These are phyloP conservation scores for Meloidogyne hapla DNA, from an alignment of 1,140 invertebrate species.

Conservation along the genomic window DNA sequence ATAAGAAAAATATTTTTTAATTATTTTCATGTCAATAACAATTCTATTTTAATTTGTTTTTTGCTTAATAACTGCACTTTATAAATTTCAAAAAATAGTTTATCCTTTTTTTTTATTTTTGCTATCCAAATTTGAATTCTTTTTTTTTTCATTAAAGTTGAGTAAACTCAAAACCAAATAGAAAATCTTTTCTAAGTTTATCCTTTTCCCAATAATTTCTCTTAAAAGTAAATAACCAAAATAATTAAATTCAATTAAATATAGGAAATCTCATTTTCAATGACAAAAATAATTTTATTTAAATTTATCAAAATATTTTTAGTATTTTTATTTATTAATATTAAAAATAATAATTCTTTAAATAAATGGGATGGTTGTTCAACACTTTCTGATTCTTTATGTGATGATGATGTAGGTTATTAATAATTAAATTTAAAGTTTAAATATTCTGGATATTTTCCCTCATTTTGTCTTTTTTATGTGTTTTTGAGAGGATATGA, in stretches of 20 bases:
- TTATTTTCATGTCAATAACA: too few relatives aligned
- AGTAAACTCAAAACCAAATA: not conserved
- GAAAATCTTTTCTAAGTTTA: too few relatives aligned
- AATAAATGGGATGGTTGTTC: conserved; percentile 3
- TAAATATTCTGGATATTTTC: too few relatives aligned
- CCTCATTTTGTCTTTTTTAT: too few relatives aligned
- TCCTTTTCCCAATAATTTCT: too few relatives aligned
- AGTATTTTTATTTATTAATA: not conserved
- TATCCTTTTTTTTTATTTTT: not conserved
- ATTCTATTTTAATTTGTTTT: too few relatives aligned
- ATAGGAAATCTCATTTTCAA: not conserved
- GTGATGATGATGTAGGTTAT: not conserved
- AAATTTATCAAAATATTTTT: not conserved
- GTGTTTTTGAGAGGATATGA: too few relatives aligned
- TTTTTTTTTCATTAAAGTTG: not conserved
- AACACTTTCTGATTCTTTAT: not conserved
- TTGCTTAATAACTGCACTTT: too few relatives aligned
- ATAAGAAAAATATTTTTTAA: too few relatives aligned
- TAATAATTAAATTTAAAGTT: too few relatives aligned
- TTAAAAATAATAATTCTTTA: not conserved
- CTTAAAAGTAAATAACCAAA: too few relatives aligned
- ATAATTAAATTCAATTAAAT: not conserved
- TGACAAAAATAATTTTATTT: not conserved
- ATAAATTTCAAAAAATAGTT: not conserved
- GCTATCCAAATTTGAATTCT: not conserved